Evolutionary conservation across 1,140 invertebrate species (phyloP), one percentile per base, ranked within the genome.

Genomic region (Drosophila carrolli): DNA sequence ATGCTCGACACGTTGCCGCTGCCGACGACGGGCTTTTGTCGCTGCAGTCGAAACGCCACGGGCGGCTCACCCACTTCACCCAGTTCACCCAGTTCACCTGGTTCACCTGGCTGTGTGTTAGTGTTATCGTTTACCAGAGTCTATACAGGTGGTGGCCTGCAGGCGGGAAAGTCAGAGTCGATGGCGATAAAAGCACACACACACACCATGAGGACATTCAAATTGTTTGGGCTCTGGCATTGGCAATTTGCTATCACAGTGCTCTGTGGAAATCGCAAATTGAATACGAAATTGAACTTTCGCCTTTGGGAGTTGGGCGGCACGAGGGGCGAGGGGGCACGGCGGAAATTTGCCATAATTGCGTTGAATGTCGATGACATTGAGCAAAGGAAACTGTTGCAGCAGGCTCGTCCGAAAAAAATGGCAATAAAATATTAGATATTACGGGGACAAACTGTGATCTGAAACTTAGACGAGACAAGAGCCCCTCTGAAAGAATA

Each of bases 201-300:
- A 44, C 48, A 47, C 35, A 57, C 56, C 41, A 63, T 32, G 16
- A 32, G 43, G 37, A 62, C 57, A 66, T 75, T 78, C 61, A 83
- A 83, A 83, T 84, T 84, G 76, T 80, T 84, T 65, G 76, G 76
- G 83, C 67, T 54, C 32, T 60, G 35, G 46, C 40, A 57, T 32
- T 68, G 58, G 58, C 66, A 72, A 48, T 59, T 46, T 63, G 65
- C 65, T 68, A 68, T 68, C 65, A 51, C 40, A 51, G 48, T 46
- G 40, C 71, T 54, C 66, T 60, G 65, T 88, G 84, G 80, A 88
- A 88, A 84, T 89, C 76, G 76, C 58, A 88, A 88, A 89, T 84
- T 88, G 84, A 88, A 88, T 89, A 35, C 84, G 73, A 89, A 89
- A 88, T 89, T 88, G 83, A 89, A 88, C 84, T 89, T 88, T 88